Percentiles rank a stretch among this genome's conserved stretches.
These are phyloP conservation scores for Actinopyga echinites DNA, from an alignment of 53 echinoderm and acorn worm species.

Conservation along the genomic window DNA sequence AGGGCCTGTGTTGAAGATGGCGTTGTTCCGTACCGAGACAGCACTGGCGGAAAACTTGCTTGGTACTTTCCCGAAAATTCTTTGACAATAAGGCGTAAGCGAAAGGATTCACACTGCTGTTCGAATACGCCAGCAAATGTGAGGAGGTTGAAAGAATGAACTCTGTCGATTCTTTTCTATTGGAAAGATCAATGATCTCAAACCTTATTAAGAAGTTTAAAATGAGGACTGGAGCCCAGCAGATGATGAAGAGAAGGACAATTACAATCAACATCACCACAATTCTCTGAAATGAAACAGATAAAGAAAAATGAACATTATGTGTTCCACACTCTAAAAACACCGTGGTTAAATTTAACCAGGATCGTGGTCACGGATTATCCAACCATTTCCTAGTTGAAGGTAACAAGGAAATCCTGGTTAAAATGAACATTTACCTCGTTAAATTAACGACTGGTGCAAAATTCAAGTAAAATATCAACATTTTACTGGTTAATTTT, in stretches of 20 bases:
- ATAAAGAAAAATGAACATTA: neutral
- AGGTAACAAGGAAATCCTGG: too few relatives aligned
- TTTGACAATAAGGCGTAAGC: constrained; percentile 90
- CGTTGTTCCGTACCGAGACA: neutral
- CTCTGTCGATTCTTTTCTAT: constrained; percentile 2
- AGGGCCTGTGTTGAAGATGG: constrained; percentile 7
- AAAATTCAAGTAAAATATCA: too few relatives aligned
- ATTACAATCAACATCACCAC: constrained; percentile 80
- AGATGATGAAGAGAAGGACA: constrained; percentile 75
- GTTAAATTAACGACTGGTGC: too few relatives aligned
- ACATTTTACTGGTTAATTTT: too few relatives aligned
- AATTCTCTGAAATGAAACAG: constrained; percentile 60
- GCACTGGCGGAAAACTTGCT: constrained; percentile 25
- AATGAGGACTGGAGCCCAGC: constrained; percentile 80
- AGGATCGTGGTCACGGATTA: too few relatives aligned
- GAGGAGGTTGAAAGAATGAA: constrained; percentile 48
- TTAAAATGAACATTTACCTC: too few relatives aligned
- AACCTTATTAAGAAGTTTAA: constrained; percentile 55
- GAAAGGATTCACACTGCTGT: constrained; percentile 90
- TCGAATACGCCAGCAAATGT: constrained; percentile 70
- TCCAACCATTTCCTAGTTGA: too few relatives aligned
- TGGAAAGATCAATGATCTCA: constrained; percentile 16
- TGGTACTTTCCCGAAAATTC: constrained; percentile 76
- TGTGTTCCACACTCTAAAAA: neutral
- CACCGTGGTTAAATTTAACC: too few relatives aligned